Percentiles rank a stretch among this genome's conserved stretches.
Conservation (phyloP, 1,140 invertebrate species). For the Thaumatotibia leucotreta region DNA sequence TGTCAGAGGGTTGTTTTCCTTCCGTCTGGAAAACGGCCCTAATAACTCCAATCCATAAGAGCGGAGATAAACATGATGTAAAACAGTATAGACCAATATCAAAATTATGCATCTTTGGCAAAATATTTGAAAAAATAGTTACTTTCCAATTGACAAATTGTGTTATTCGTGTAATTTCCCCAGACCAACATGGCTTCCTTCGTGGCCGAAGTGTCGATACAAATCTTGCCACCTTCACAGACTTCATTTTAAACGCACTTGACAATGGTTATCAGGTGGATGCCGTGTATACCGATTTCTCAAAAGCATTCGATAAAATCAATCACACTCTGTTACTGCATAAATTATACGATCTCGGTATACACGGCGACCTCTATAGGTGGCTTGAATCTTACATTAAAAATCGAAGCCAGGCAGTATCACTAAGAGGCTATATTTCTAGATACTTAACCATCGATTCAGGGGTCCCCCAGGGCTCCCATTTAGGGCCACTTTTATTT, state of each 20-base stretch:
- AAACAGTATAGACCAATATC: conserved; percentile 1
- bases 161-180: background rate
- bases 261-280: no score
- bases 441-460: no score
- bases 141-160: background rate
- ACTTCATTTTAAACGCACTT: background rate
- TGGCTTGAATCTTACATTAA: no score
- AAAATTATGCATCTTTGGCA: background rate
- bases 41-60: background rate
- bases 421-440: no score
- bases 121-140: background rate
- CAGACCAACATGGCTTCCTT: conserved; percentile 3
- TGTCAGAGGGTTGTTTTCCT: background rate
- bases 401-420: no score
- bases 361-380: no score
- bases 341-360: no score
- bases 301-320: no score
- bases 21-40: background rate
- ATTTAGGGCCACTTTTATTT: no score
- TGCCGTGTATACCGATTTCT: no score
- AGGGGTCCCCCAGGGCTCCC: no score
- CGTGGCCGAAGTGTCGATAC: background rate
- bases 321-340: no score
- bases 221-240: background rate
- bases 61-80: background rate